Conservation (phyloP, 2,113 vertebrate species). For the Carassius gibelio region DNA sequence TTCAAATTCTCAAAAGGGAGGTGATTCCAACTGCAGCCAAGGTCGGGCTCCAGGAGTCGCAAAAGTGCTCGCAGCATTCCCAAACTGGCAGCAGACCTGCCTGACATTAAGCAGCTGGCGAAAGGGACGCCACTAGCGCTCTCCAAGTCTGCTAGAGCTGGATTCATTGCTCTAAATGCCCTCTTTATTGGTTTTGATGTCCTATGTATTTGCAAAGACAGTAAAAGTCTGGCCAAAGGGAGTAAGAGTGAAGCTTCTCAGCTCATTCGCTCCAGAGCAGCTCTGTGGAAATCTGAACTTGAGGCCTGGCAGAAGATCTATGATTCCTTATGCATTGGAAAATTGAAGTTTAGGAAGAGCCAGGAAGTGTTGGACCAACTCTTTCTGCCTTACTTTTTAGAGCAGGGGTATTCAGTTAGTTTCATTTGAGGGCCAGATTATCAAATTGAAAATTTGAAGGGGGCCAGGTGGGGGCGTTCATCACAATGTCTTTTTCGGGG, state of each 20-base stretch:
- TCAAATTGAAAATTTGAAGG: no score
- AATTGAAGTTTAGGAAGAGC: conserved; percentile 43
- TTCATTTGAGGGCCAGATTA: no score
- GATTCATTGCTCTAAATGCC: conserved; percentile 55
- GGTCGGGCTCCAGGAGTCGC: conserved; percentile 50
- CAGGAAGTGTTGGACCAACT: conserved; percentile 46
- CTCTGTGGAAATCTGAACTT: conserved; percentile 57
- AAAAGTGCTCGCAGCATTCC: conserved; percentile 50
- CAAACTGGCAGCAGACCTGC: conserved; percentile 54
- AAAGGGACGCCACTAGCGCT: conserved; percentile 59
- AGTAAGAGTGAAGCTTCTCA: conserved; percentile 58
- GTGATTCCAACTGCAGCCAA: conserved; percentile 19
- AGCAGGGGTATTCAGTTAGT: no score
- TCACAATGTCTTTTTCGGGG: no score
- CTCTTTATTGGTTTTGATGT: conserved; percentile 64
- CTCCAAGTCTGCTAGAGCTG: conserved; percentile 52
- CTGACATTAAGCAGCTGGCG: conserved; percentile 56
- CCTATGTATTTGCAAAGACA: conserved; percentile 61
- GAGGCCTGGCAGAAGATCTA: conserved; percentile 55
- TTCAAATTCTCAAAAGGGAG: conserved; percentile 24
- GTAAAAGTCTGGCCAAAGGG: conserved; percentile 58
- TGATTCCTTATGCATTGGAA: conserved; percentile 52
- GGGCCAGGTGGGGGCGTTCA: no score
- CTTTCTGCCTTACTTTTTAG: conserved; percentile 26
- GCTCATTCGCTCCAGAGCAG: conserved; percentile 54